phyloP scores from a whole-genome alignment of 1,140 invertebrate species.

The Procambarus clarkii region DNA sequence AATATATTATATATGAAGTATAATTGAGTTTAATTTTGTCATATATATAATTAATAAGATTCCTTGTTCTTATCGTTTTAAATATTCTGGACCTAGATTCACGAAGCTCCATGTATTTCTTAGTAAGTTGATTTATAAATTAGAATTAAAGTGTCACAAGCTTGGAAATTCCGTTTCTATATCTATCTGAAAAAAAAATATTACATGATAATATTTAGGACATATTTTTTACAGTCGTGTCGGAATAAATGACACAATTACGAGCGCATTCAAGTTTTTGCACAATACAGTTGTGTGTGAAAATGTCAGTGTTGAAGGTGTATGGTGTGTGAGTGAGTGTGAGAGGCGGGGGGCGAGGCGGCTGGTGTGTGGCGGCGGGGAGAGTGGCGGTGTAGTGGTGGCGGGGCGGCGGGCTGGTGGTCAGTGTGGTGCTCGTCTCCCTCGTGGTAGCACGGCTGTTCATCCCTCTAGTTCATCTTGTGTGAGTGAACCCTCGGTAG shows the following conservation, averaged over 20 bases:
- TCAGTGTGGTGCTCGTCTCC: conserved; percentile 17
- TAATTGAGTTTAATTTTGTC: too few species aligned
- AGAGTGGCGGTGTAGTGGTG: neutral
- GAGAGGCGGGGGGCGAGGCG: neutral
- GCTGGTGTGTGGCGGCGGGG: neutral
- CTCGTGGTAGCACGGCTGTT: neutral
- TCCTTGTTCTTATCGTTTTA: too few species aligned
- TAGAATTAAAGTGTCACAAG: neutral
- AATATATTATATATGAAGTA: too few species aligned
- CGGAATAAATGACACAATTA: too few species aligned
- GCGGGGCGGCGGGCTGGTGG: too few species aligned
- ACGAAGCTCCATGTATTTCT: too few species aligned
- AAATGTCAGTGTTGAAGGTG: neutral
- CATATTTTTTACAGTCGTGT: too few species aligned
- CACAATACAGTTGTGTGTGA: too few species aligned
- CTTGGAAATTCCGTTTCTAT: neutral
- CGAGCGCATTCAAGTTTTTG: too few species aligned
- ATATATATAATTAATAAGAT: too few species aligned
- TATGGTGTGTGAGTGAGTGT: neutral
- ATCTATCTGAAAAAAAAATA: neutral
- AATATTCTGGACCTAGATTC: too few species aligned
- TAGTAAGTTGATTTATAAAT: too few species aligned
- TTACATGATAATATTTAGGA: neutral
- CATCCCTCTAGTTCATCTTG: neutral
- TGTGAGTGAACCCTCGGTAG: neutral